Base-by-base conservation (phyloP, 2,113 vertebrate species). In the Lophotis ruficrista region DNA sequence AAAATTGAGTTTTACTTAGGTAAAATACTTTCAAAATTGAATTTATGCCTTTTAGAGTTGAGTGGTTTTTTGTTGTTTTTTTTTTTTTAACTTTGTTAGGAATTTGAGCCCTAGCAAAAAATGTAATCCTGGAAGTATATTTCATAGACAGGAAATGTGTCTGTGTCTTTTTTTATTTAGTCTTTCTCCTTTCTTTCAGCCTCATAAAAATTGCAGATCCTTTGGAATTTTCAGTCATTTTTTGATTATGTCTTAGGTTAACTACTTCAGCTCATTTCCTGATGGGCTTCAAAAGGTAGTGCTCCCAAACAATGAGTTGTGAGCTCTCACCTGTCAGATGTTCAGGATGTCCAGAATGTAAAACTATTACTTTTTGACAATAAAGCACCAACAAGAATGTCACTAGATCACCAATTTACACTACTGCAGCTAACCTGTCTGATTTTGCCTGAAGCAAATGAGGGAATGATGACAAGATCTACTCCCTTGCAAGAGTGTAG, bases 1-100 rank as follows among this genome's bases (percentile, higher is more conserved):
- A 88, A 90, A 91, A 89, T 17, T 78, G 47, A 62, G 66, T 88
- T 96, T 95, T 76, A 66, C 80, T 81, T 57, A 53, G 41, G 38
- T 72, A 90, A 93, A 95, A 88, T 51, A 58, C n/a, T 95, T 95
- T 93, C 48, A 54, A 91, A 91, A 87, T 93, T 60, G 27, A 91
- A 96, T 92, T 90, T 45, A 62, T 90, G 68, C 22, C 43, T 79
- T 82, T 95, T 87, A 91, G 65, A 93, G 30, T 54, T 75, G 45
- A 65, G 41, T 18, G 8, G 73, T 38, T 38, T 38, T 38, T 90
- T 24, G 2, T 57, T 33, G 41, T 61, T 56, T 33, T 56, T 6
- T 16, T 37, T 61, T 61, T 57, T 57, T 57, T 50, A 88, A 48
- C 28, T 90, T 91, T 60, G 12, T 92, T 75, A 91, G 41, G 50